Evolutionary conservation across 2,113 vertebrate genomes (phyloP).

Genomic region (Coptodon rendalli): DNA sequence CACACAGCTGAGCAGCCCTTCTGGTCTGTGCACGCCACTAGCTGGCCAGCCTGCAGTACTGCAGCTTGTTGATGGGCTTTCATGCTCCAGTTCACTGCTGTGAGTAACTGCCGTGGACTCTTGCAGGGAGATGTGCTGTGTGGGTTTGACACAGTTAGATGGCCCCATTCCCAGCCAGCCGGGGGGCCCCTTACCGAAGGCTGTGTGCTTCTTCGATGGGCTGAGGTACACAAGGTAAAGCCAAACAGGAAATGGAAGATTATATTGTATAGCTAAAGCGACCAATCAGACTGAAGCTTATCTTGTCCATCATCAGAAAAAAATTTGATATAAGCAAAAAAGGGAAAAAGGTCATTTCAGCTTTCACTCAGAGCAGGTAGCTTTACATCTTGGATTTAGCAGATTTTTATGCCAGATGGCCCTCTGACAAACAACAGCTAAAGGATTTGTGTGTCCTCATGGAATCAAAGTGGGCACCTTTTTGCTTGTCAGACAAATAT

Average conservation of each 20-base stretch:
- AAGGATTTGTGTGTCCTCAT: not conserved
- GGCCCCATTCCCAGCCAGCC: slow-evolving; percentile 53
- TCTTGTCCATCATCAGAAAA: not conserved
- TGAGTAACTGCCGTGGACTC: slow-evolving; percentile 32
- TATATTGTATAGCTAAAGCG: not conserved
- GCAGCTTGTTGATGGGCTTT: slow-evolving; percentile 52
- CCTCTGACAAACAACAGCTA: not conserved
- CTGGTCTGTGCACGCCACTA: slow-evolving; percentile 18
- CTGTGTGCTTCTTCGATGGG: not conserved
- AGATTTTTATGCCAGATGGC: not conserved
- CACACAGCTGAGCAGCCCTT: not conserved
- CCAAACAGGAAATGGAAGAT: not conserved
- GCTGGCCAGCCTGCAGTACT: slow-evolving; percentile 37
- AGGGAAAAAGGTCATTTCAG: not conserved
- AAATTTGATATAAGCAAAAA: not conserved
- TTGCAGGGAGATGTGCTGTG: slow-evolving; percentile 30
- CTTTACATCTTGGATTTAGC: not conserved
- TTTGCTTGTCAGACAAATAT: not conserved
- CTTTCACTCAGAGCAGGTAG: not conserved
- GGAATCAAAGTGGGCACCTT: not conserved
- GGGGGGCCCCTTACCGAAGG: not conserved
- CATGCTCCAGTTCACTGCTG: slow-evolving; percentile 60
- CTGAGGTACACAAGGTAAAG: not conserved
- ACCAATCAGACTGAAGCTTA: not conserved
- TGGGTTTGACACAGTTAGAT: slow-evolving; percentile 55